Percentiles rank a stretch among this genome's conserved stretches.
Conservation (phyloP, 2,797 vertebrate genomes). For the Rhinoraja longicauda region DNA sequence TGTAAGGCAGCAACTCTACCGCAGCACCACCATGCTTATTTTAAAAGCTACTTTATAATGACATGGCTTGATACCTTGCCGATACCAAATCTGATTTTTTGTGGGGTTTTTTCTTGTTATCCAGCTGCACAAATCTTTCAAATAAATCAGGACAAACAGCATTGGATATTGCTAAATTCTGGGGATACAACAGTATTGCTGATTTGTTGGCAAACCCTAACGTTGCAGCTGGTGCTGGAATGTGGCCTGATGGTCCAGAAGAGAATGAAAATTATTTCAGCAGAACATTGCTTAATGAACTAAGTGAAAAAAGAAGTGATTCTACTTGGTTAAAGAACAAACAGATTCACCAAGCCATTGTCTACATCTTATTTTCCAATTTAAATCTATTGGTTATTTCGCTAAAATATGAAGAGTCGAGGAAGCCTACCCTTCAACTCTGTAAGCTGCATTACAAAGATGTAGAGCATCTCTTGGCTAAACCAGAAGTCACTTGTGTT, state of each 20-base stretch:
- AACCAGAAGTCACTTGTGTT: slow-evolving; percentile 59
- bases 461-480: slow-evolving; percentile 61
- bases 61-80: background rate
- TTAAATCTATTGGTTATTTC: slow-evolving; percentile 70
- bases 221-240: slow-evolving; percentile 44
- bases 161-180: slow-evolving; percentile 80
- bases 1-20: no score
- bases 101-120: slow-evolving; percentile 31
- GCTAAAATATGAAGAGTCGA: slow-evolving; percentile 38
- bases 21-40: no score
- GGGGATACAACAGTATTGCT: slow-evolving; percentile 79
- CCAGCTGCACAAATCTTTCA: slow-evolving; percentile 68
- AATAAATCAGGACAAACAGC: slow-evolving; percentile 83
- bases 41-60: background rate
- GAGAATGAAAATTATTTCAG: slow-evolving; percentile 75
- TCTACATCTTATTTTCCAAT: slow-evolving; percentile 79
- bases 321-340: slow-evolving; percentile 65
- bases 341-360: slow-evolving; percentile 57
- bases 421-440: slow-evolving; percentile 60
- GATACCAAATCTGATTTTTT: background rate
- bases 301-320: slow-evolving; percentile 73
- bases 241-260: slow-evolving; percentile 49
- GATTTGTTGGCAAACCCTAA: slow-evolving; percentile 59
- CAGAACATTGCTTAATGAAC: slow-evolving; percentile 72
- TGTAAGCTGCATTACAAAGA: slow-evolving; percentile 61